Percentiles rank a stretch among this genome's conserved stretches.
Conservation (phyloP, 1,140 invertebrate genomes). For the Lucilia sericata region DNA sequence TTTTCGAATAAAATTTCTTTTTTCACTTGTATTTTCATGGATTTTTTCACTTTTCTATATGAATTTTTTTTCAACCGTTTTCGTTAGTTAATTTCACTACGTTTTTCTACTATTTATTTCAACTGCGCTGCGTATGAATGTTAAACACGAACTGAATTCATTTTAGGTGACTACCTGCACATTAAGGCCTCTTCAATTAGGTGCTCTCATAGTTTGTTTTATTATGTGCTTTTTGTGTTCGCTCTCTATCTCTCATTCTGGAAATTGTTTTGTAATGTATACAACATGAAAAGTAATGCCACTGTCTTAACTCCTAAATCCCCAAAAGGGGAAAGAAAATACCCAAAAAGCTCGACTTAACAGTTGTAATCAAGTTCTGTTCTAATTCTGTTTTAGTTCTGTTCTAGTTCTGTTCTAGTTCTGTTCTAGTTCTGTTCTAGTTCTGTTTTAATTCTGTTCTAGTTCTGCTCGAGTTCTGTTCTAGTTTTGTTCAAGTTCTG, state of each 20-base stretch:
- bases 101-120: background rate
- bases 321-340: no score
- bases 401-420: no score
- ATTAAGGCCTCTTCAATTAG: constrained; percentile 16
- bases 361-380: no score
- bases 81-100: background rate
- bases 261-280: no score
- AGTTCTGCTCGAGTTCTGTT: no score
- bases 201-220: background rate
- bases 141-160: constrained; percentile 18
- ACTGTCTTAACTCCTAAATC: no score
- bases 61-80: background rate
- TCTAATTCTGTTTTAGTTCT: no score
- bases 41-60: background rate
- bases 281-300: no score
- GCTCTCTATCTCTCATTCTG: background rate
- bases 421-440: no score
- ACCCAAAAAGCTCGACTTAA: no score
- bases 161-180: constrained; percentile 3
- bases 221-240: background rate
- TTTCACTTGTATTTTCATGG: background rate
- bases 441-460: no score
- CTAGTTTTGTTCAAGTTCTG: no score
- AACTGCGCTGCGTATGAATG: constrained; percentile 18
- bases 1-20: background rate